phyloP scores from a whole-genome alignment of 35 echinoderm and acorn worm genomes.

The Ophiothrix spiculata region DNA sequence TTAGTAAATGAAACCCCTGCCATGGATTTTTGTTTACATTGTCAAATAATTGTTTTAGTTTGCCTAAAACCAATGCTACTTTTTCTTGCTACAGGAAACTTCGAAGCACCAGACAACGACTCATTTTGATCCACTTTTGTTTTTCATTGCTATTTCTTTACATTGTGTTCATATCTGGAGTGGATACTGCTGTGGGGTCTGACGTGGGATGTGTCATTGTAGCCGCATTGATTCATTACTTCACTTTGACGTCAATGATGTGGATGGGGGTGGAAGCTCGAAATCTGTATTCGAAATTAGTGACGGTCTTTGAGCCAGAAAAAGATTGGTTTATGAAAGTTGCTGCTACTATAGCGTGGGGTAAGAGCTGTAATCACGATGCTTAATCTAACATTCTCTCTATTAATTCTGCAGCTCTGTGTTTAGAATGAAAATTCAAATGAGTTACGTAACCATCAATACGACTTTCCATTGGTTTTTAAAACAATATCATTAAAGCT shows the following conservation, averaged over 20 bases:
- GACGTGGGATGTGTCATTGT: conserved; percentile 26
- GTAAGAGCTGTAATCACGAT: conserved; percentile 29
- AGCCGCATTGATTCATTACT: conserved; percentile 48
- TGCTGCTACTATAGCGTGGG: conserved; percentile 48
- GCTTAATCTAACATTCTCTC: no score
- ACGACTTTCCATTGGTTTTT: no score
- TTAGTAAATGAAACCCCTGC: no score
- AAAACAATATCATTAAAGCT: no score
- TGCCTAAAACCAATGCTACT: no score
- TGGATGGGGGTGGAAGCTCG: conserved; percentile 58
- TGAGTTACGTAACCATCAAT: no score
- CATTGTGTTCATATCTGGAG: conserved; percentile 45
- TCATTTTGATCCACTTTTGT: conserved; percentile 47
- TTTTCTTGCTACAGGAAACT: conserved; percentile 40
- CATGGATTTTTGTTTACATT: no score
- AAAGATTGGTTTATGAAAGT: conserved; percentile 23
- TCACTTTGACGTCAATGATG: conserved; percentile 40
- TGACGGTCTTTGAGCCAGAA: conserved; percentile 47
- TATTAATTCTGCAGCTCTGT: no score
- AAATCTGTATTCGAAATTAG: conserved; percentile 40
- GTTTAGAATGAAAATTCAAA: no score
- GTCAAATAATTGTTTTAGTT: no score
- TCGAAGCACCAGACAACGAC: conserved; percentile 12
- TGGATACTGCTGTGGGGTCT: conserved; percentile 24
- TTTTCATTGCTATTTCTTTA: conserved; percentile 35